Base-by-base conservation (phyloP, 2,797 vertebrate genomes). In the Malurus leucopterus region DNA sequence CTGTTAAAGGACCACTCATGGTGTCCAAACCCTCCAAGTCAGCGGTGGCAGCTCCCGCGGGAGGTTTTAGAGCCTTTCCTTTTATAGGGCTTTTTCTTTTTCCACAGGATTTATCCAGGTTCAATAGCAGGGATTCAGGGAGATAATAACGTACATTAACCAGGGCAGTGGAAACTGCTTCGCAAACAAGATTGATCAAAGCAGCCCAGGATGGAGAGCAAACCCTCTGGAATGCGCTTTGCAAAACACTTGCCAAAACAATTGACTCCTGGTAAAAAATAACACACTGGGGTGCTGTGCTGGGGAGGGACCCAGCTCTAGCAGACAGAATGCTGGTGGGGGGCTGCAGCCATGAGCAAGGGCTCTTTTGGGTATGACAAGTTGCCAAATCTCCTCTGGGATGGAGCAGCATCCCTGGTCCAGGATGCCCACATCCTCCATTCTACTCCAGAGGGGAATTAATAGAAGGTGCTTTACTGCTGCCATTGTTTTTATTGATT, bases 111-210 rank as follows among this genome's bases (percentile, higher is more conserved):
- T 91, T 90, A 77, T 86, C 43, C 87, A 64, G 79, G 91, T 79
- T 91, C 85, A 85, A 61, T 77, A 91, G 92, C 82, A 76, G 89
- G 90, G 91, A 94, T 91, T 91, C 75, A 14, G 93, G 82, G 69
- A 91, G 89, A 93, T 86, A 88, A 93, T 90, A 62, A 78, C 36
- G 15, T 23, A 69, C 90, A 84, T 87, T 68, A 91, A 77, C 72
- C 82, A 55, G 75, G 69, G 72, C 15, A 1, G 58, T 71, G 89
- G 61, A 91, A 95, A 91, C 89, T 91, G 93, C 92, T 74, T 92
- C 0, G 21, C 91, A 89, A 71, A 91, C 86, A 77, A 73, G 88
- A 89, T 44, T 85, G 89, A 93, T 92, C 93, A 92, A 90, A 92
- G 93, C 91, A 84, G 89, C 65, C 47, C 72, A 6, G 82, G 76